Evolutionary conservation across 2,888 invertebrate genomes (phyloP).

Genomic region (Sicus ferrugineus): DNA sequence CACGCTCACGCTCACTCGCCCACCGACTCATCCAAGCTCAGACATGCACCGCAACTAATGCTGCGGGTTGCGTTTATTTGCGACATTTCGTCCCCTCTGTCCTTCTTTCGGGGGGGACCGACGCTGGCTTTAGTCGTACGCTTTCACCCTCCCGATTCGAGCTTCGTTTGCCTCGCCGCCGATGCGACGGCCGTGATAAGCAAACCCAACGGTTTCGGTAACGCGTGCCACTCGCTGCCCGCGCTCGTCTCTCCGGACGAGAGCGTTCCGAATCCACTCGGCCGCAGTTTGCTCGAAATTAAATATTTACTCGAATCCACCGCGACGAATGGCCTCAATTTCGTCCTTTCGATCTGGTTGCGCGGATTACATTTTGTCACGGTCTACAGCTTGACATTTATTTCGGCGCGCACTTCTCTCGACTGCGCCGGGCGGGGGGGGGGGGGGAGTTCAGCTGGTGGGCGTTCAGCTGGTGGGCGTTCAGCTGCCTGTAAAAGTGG

Average conservation of each 20-base stretch:
- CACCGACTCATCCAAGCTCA: background rate
- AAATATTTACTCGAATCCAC: conserved; percentile 56
- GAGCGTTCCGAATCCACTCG: conserved; percentile 57
- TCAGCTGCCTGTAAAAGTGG: background rate
- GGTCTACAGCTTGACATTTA: conserved; percentile 55
- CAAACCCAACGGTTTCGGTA: conserved; percentile 16
- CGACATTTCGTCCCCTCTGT: conserved; percentile 21
- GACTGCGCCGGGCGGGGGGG: background rate
- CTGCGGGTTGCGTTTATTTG: conserved; percentile 59
- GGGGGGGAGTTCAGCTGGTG: background rate
- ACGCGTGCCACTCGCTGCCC: conserved; percentile 7
- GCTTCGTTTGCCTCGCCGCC: background rate
- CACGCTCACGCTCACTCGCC: background rate
- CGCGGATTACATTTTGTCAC: conserved; percentile 47
- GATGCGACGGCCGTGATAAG: conserved; percentile 35
- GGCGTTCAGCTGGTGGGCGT: background rate
- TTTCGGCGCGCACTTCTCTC: conserved; percentile 45
- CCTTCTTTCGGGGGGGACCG: background rate
- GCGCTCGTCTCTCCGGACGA: conserved; percentile 33
- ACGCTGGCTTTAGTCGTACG: background rate
- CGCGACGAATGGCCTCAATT: conserved; percentile 36
- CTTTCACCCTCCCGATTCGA: background rate
- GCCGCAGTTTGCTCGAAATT: conserved; percentile 61
- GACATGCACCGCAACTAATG: conserved; percentile 51
- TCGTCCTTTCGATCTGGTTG: conserved; percentile 36